Evolutionary conservation across 2,797 vertebrate genomes (phyloP), one percentile per base, ranked within the genome.

Genomic region (Malurus leucopterus): DNA sequence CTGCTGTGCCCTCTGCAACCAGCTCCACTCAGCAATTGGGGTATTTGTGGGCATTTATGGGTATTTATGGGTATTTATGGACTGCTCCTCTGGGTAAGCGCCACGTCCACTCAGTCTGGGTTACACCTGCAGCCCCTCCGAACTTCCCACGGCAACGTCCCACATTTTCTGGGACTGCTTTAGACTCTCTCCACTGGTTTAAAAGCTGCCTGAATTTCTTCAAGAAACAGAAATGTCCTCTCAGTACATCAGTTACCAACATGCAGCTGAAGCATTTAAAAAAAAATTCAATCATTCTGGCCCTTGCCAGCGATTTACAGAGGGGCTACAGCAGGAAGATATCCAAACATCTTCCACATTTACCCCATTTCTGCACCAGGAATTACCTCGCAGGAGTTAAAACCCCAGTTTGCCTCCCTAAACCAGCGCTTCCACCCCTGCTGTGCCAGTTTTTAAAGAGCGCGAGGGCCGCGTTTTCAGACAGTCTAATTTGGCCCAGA

Each of bases 401-500:
- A 81, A 10, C 79, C 70, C 32, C 36, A 34, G 26, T 75, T 74
- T 65, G 36, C 63, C 65, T 93, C 49, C 57, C 53, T 32, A 27
- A 84, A 41, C 55, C 24, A 16, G 65, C 27, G 53, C 76, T 93
- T 64, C 75, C 78, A 87, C 34, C 76, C 84, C 63, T 36, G 62
- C 78, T 62, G 43, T 74, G 59, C 61, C 79, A 63, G 76, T 44
- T 91, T 64, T 46, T 9, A 63, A 69, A 8, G 72, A 87, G 76
- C 4, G 2, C 61, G 34, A 59, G 57, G 84, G 69, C 44, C 41
- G 15, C 70, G 13, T 79, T 86, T 92, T 84, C 22, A 78, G 82
- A 16, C 80, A 69, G 91, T 40, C 0, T 73, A 79, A 93, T 86
- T 73, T 89, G 79, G 85, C 92, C 67, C 65, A 70, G 79, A 40